A percentile compares a stretch with the other conserved stretches of the same genome.
phyloP scores from a whole-genome alignment of 2,113 vertebrate genomes.

The Asarcornis scutulata region DNA sequence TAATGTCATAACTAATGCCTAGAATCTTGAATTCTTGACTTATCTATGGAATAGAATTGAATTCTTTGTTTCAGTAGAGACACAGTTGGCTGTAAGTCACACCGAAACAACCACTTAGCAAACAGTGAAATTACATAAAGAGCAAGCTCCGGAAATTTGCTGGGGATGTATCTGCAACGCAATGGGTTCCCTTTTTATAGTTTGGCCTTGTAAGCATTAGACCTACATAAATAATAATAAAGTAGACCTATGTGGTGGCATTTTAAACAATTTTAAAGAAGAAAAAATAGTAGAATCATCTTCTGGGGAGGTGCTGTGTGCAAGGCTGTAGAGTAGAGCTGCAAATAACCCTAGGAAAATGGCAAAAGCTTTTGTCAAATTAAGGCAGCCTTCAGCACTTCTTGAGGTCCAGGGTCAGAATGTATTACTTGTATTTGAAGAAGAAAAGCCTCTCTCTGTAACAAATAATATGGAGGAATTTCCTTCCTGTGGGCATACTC shows the following conservation, averaged over 20 bases:
- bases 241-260: not conserved
- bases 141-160: not conserved
- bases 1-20: not conserved
- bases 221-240: not conserved
- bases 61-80: not conserved
- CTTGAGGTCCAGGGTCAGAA: not conserved
- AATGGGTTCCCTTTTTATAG: accelerated
- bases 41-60: not conserved
- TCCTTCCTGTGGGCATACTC: not conserved
- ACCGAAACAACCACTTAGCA: not conserved
- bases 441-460: not conserved
- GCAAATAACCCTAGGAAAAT: not conserved
- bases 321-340: not conserved
- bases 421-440: not conserved
- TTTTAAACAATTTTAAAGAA: not conserved
- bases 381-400: not conserved
- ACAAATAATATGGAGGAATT: not conserved
- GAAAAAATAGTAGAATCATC: not conserved
- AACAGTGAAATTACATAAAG: not conserved
- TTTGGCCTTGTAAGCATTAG: not conserved
- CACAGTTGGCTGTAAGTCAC: not conserved
- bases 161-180: not conserved
- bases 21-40: not conserved
- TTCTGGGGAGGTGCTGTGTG: not conserved
- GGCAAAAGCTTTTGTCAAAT: not conserved